A percentile compares a stretch with the other conserved stretches of the same genome.
These are phyloP conservation scores for Cheilosia grossa DNA, from an alignment of 2,888 invertebrate genomes.

Conservation along the genomic window DNA sequence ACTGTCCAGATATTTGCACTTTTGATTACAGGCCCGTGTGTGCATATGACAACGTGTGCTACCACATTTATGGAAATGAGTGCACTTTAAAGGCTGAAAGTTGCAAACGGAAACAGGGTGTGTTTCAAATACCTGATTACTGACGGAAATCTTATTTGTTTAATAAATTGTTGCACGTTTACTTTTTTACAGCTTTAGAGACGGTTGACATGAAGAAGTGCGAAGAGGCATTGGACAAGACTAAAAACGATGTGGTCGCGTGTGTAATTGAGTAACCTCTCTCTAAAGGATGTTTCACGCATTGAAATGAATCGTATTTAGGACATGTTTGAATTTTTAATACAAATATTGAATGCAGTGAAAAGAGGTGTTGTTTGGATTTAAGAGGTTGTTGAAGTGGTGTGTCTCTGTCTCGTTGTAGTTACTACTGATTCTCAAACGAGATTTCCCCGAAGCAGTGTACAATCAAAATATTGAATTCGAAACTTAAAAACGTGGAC, in stretches of 20 bases:
- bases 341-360: no score
- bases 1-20: conserved; percentile 52
- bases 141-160: background rate
- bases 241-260: conserved; percentile 4
- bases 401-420: no score
- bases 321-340: no score
- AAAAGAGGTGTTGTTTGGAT: no score
- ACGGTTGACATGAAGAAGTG: conserved; percentile 45
- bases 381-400: no score
- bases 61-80: conserved; percentile 30
- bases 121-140: background rate
- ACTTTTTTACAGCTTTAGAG: conserved; percentile 27
- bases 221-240: conserved; percentile 27
- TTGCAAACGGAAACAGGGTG: conserved; percentile 26
- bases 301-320: background rate
- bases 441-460: no score
- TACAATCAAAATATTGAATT: no score
- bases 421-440: no score
- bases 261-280: conserved; percentile 2
- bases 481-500: no score
- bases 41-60: conserved; percentile 52
- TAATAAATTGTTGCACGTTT: background rate
- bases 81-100: conserved; percentile 23
- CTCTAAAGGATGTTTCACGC: background rate
- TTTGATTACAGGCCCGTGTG: conserved; percentile 44